phyloP scores from a whole-genome alignment of 1,140 invertebrate species.

The Brachionus rotundiformis region DNA sequence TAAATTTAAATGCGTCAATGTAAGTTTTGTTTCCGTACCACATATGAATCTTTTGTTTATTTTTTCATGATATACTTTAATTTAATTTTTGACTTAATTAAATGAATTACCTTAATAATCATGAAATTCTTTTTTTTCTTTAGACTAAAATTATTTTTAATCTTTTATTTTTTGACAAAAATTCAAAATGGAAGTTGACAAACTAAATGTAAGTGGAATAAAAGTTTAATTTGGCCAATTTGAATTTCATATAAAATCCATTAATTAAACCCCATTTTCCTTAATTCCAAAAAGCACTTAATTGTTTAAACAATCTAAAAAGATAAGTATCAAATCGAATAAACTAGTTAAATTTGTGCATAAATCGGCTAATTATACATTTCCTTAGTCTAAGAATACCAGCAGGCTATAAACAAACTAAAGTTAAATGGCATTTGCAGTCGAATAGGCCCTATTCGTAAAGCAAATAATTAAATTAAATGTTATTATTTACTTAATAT shows the following conservation, averaged over 20 bases:
- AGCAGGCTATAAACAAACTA: neutral
- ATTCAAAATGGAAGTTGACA: neutral
- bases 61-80: neutral
- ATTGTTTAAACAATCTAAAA: neutral
- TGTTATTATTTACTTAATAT: neutral
- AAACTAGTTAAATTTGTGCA: neutral
- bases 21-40: neutral
- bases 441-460: neutral
- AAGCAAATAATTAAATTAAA: neutral
- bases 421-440: neutral
- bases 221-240: neutral
- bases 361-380: slow-evolving; percentile 1
- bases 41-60: neutral
- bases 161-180: neutral
- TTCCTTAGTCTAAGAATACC: neutral
- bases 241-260: too few relatives aligned
- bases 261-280: neutral
- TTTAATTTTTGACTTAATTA: neutral
- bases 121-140: neutral
- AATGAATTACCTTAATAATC: neutral
- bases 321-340: neutral
- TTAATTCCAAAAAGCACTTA: neutral
- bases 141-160: neutral
- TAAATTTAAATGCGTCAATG: neutral
- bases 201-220: neutral